Conservation (phyloP, 2,797 vertebrate genomes). For the Xenopus petersii region DNA sequence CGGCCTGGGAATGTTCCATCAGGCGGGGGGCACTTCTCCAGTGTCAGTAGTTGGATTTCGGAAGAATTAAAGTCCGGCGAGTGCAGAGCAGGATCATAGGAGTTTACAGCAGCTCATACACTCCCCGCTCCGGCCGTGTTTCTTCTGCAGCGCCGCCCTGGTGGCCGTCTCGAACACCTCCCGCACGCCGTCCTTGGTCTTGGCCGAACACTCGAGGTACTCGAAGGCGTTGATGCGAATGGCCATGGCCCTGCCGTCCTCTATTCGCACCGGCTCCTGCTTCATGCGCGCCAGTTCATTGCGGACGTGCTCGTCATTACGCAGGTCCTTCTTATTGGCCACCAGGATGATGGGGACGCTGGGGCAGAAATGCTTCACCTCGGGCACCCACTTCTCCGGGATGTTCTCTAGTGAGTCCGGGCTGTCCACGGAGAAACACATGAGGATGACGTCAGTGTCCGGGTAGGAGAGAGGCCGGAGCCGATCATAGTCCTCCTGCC, state of each 20-base stretch:
- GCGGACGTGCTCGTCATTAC: constrained; percentile 85
- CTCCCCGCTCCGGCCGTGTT: constrained; percentile 66
- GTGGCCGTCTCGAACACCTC: constrained; percentile 94
- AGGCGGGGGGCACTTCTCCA: neutral
- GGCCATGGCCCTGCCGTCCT: constrained; percentile 91
- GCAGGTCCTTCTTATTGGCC: constrained; percentile 94
- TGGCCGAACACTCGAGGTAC: constrained; percentile 94
- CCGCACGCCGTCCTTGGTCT: constrained; percentile 94
- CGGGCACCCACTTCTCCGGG: constrained; percentile 94
- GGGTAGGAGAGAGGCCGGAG: constrained; percentile 92
- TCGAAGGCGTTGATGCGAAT: constrained; percentile 88
- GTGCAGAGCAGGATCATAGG: constrained; percentile 10
- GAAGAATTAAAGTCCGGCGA: neutral
- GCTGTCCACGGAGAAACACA: constrained; percentile 97
- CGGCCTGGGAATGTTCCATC: too few species aligned
- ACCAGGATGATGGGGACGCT: constrained; percentile 95
- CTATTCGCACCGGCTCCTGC: constrained; percentile 85
- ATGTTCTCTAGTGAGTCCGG: constrained; percentile 95
- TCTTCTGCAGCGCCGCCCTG: constrained; percentile 85
- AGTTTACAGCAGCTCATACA: constrained; percentile 86
- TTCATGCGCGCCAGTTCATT: constrained; percentile 88
- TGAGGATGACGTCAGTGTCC: constrained; percentile 94
- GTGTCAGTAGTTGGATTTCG: neutral
- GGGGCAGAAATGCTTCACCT: constrained; percentile 94
- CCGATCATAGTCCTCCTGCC: constrained; percentile 95